Conservation (phyloP, 1,140 invertebrate genomes). For the Globodera rostochiensis region DNA sequence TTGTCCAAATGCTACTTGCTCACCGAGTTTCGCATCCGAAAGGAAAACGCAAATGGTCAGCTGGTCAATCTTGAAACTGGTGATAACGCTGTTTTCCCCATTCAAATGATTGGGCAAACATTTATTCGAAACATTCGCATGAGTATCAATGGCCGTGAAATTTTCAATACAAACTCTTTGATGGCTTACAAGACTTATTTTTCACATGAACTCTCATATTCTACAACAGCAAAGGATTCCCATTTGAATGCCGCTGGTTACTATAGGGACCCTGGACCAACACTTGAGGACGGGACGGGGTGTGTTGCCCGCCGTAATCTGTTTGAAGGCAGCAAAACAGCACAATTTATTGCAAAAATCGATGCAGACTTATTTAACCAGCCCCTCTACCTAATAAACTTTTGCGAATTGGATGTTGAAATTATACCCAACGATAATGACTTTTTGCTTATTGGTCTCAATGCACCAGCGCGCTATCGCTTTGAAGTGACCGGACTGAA, state of each 20-base stretch:
- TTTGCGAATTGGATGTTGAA: neutral
- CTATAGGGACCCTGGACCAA: neutral
- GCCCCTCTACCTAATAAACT: too few relatives aligned
- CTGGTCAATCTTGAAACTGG: too few relatives aligned
- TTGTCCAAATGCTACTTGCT: too few relatives aligned
- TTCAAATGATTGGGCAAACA: too few relatives aligned
- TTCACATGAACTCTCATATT: neutral
- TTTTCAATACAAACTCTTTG: too few relatives aligned
- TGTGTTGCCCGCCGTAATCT: neutral
- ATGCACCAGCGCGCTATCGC: neutral
- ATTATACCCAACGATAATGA: constrained; percentile 1
- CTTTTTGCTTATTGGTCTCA: neutral
- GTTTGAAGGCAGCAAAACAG: neutral
- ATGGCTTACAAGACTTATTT: too few relatives aligned
- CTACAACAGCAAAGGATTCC: neutral
- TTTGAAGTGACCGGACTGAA: neutral
- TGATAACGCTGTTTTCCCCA: too few relatives aligned
- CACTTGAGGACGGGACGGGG: neutral
- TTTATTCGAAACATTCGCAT: neutral
- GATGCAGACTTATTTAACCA: too few relatives aligned
- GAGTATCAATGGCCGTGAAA: too few relatives aligned
- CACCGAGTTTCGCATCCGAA: too few relatives aligned
- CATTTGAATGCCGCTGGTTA: constrained; percentile 15
- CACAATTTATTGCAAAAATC: neutral
- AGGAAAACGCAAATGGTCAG: too few relatives aligned